A percentile compares a stretch with the other conserved stretches of the same genome.
Conservation (phyloP, 2,797 vertebrate genomes). For the Microctenopoma stevenorrisi region DNA sequence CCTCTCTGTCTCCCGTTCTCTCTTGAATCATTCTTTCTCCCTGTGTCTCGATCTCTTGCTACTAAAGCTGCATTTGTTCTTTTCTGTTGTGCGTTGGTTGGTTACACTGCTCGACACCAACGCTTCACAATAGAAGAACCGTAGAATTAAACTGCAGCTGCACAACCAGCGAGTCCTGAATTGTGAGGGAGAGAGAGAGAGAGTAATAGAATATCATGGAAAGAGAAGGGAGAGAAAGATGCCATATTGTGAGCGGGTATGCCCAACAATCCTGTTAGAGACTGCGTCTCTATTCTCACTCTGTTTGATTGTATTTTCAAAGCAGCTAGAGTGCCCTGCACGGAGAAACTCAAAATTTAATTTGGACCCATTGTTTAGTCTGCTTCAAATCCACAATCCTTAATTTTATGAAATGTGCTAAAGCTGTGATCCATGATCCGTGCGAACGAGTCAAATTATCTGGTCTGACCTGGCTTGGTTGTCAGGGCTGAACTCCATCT, state of each 20-base stretch:
- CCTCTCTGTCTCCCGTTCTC: slow-evolving; percentile 80
- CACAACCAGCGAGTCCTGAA: slow-evolving; percentile 51
- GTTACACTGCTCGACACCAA: slow-evolving; percentile 72
- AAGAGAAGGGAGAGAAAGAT: slow-evolving; percentile 60
- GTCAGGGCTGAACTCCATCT: slow-evolving; percentile 70
- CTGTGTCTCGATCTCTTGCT: slow-evolving; percentile 48
- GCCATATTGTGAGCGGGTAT: slow-evolving; percentile 71
- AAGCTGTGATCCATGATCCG: slow-evolving; percentile 77
- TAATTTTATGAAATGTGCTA: slow-evolving; percentile 79
- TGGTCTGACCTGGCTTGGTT: slow-evolving; percentile 78
- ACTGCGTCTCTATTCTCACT: slow-evolving; percentile 67
- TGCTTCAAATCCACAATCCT: slow-evolving; percentile 81
- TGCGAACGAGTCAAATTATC: slow-evolving; percentile 68
- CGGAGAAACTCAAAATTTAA: slow-evolving; percentile 84
- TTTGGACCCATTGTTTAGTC: slow-evolving; percentile 83
- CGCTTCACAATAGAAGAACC: slow-evolving; percentile 55
- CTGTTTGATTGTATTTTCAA: slow-evolving; percentile 76
- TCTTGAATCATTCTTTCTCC: slow-evolving; percentile 33
- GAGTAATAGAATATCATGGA: slow-evolving; percentile 76
- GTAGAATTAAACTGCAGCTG: slow-evolving; percentile 57
- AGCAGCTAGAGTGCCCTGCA: slow-evolving; percentile 74
- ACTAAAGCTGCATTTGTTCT: slow-evolving; percentile 78
- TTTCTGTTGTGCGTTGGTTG: slow-evolving; percentile 63
- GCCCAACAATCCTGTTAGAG: slow-evolving; percentile 83
- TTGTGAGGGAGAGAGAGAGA: slow-evolving; percentile 30